Evolutionary conservation across 2,888 invertebrate genomes (phyloP).

Genomic region (Chloroclystis v-ata): DNA sequence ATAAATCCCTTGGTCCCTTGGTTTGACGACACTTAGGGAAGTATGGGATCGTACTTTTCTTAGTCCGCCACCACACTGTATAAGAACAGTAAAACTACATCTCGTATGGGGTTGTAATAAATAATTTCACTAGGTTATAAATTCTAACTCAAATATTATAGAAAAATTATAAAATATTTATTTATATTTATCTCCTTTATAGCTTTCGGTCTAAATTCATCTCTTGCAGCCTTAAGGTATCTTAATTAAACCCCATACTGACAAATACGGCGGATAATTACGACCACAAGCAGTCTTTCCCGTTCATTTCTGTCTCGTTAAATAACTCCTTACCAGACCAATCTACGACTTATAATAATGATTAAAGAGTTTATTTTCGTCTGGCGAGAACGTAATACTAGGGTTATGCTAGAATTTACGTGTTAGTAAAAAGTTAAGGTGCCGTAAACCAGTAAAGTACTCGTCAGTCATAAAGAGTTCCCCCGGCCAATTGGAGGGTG

Average conservation of each 20-base stretch:
- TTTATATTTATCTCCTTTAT: too few species aligned
- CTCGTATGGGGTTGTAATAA: too few species aligned
- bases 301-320: constrained; percentile 18
- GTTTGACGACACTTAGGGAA: too few species aligned
- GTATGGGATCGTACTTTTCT: too few species aligned
- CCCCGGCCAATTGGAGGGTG: not conserved
- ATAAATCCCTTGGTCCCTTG: too few species aligned
- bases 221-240: constrained; percentile 18
- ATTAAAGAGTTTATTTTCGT: constrained; percentile 1
- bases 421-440: constrained; percentile 1
- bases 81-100: too few species aligned
- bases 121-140: too few species aligned
- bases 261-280: constrained; percentile 20
- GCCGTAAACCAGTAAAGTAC: not conserved
- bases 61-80: too few species aligned
- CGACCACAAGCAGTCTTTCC: constrained; percentile 18
- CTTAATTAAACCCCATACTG: constrained; percentile 22
- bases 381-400: not conserved
- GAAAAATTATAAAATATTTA: too few species aligned
- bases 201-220: not conserved
- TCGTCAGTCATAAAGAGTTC: not conserved
- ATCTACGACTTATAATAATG: not conserved
- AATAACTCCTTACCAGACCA: not conserved
- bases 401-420: constrained; percentile 1
- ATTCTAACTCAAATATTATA: too few species aligned